These are phyloP conservation scores for Coreius guichenoti DNA, from an alignment of 2,797 vertebrate genomes.

Conservation along the genomic window DNA sequence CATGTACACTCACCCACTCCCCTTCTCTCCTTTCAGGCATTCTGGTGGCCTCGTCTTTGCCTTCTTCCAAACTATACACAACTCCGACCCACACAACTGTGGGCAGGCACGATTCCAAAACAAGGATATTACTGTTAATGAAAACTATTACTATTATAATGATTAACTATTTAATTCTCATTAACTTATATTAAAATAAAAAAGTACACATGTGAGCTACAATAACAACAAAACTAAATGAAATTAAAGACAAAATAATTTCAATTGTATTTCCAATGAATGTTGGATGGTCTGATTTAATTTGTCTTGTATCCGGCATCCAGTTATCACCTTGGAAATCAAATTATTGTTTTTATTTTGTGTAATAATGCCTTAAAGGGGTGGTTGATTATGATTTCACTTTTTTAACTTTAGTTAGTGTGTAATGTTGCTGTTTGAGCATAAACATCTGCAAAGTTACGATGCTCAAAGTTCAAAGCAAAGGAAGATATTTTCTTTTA, in stretches of 20 bases:
- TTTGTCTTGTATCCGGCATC: too few relatives aligned
- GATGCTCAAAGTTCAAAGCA: too few relatives aligned
- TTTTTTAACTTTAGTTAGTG: too few relatives aligned
- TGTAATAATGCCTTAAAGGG: neutral
- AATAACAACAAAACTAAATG: neutral
- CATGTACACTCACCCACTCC: constrained; percentile 16
- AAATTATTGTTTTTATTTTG: neutral
- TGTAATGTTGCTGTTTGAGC: too few relatives aligned
- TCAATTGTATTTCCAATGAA: neutral
- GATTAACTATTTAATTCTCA: neutral
- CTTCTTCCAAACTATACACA: neutral
- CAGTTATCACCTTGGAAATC: too few relatives aligned
- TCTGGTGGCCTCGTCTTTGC: constrained; percentile 8
- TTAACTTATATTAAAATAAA: neutral
- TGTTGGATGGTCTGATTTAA: neutral
- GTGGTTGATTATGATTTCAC: too few relatives aligned
- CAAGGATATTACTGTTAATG: neutral
- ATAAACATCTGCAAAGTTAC: too few relatives aligned
- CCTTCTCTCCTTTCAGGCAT: constrained; percentile 16
- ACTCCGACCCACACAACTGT: constrained; percentile 19
- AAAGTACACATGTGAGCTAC: neutral
- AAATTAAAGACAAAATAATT: neutral
- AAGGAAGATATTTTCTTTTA: too few relatives aligned
- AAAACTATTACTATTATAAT: neutral
- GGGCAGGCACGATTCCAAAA: constrained; percentile 34